Base-by-base conservation (phyloP, 2,113 vertebrate genomes). In the Onychostoma macrolepis region DNA sequence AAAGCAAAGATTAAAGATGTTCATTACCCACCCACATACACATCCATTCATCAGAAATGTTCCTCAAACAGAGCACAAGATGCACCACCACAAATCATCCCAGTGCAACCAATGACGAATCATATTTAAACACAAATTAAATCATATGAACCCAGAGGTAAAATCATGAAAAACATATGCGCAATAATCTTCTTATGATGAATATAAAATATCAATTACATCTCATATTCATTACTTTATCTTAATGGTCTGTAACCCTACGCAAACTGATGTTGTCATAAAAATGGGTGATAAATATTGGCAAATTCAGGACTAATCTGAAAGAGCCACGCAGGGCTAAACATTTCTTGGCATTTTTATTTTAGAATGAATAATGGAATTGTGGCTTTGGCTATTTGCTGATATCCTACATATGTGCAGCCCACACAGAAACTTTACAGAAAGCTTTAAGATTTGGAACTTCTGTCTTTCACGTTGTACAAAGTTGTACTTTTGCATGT, bases 1-100 rank as follows among this genome's bases (percentile, higher is more conserved):
- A 84, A 56, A 72, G 30, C 50, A 74, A 56, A 72, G 50, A 84
- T 84, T 56, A 84, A 84, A 84, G 83, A 84, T 71, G 65, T 71
- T 50, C 81, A 83, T 83, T 71, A 71, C 81, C 65, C 48, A 84
- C 82, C 48, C 82, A 85, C 82, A 45, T 48, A 79, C 48, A 84
- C 28, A 56, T 8, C 45, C 45, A 24, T 69, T 76, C 38, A 43
- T 81, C 67, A 83, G 3, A 83, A 71, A 71, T 1, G 21, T 26
- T 56, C 30, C 30, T 72, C 48, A 84, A 84, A 74, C 21, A 24
- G 13, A 84, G 82, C 82, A 74, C 28, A 58, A 74, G 80, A 67
- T 45, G 63, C 58, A 65, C 58, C 80, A 71, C 28, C 26, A 48
- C 41, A 83, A 50, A 74, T 71, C 21, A 84, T 58, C 30, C 21